These are phyloP conservation scores for Mylabris sibirica DNA, from an alignment of 2,888 invertebrate species.

Conservation along the genomic window DNA sequence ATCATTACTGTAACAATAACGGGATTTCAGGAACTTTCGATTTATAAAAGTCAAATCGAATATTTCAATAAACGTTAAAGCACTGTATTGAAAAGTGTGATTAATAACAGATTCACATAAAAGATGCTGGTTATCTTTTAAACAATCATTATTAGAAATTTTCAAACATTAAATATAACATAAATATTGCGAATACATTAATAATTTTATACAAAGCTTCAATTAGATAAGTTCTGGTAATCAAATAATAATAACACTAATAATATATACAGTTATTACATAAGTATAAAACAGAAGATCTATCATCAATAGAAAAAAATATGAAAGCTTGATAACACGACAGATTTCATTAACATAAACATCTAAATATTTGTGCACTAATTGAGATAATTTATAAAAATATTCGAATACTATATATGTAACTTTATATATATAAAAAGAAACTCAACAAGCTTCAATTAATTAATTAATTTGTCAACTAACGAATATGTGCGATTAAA, in stretches of 20 bases:
- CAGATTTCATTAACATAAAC: not conserved
- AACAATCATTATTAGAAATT: slow-evolving; percentile 19
- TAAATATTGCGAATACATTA: slow-evolving; percentile 41
- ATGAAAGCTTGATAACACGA: not conserved
- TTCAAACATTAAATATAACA: slow-evolving; percentile 37
- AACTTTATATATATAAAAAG: not conserved
- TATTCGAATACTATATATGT: slow-evolving; percentile 12
- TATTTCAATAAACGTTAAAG: slow-evolving; percentile 24
- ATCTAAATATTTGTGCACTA: slow-evolving; percentile 16
- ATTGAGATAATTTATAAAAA: slow-evolving; percentile 30
- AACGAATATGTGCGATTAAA: slow-evolving; percentile 7
- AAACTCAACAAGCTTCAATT: not conserved
- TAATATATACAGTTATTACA: slow-evolving; percentile 45
- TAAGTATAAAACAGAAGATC: slow-evolving; percentile 15
- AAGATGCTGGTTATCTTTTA: slow-evolving; percentile 25
- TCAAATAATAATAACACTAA: slow-evolving; percentile 17
- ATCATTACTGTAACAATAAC: too few relatives aligned
- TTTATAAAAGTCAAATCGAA: not conserved
- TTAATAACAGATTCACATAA: slow-evolving; percentile 35
- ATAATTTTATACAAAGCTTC: slow-evolving; percentile 48
- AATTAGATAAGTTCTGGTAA: slow-evolving; percentile 19
- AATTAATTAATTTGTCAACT: not conserved
- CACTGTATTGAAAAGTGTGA: slow-evolving; percentile 31
- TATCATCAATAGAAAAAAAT: not conserved
- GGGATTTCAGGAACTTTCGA: not conserved